Evolutionary conservation across 2,113 vertebrate species (phyloP).

Genomic region (Triplophysa tibetana): DNA sequence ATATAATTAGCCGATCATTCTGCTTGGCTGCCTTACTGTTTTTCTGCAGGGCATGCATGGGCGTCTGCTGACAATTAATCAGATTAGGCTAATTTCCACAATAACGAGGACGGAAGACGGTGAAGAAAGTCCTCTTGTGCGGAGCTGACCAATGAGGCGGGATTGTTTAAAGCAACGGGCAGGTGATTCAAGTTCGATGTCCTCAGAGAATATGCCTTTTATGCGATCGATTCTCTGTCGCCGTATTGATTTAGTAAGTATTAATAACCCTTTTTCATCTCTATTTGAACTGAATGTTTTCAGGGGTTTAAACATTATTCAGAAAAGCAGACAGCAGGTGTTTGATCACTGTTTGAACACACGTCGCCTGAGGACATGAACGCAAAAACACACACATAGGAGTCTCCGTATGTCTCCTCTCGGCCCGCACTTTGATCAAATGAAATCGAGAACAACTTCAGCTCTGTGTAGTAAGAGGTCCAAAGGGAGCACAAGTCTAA

Average conservation of each 20-base stretch:
- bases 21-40: constrained; percentile 88
- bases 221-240: constrained; percentile 4
- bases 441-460: constrained; percentile 31
- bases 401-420: constrained; percentile 23
- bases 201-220: background rate
- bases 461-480: constrained; percentile 13
- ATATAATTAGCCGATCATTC: constrained; percentile 95
- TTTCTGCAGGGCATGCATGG: constrained; percentile 84
- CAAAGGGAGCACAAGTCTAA: constrained; percentile 15
- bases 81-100: constrained; percentile 89
- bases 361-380: constrained; percentile 11
- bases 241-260: constrained; percentile 8
- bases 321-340: constrained; percentile 19
- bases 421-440: constrained; percentile 23
- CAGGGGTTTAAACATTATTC: constrained; percentile 3
- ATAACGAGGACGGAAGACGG: constrained; percentile 88
- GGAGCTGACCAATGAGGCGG: background rate
- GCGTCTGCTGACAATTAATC: constrained; percentile 88
- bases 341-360: constrained; percentile 33
- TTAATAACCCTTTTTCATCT: background rate
- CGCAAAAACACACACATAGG: constrained; percentile 4
- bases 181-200: constrained; percentile 34
- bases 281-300: background rate
- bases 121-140: constrained; percentile 73
- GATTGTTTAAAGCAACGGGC: background rate